Percentiles rank a stretch among this genome's conserved stretches.
Conservation (phyloP, 2,888 invertebrate species). For the Cataglyphis albicans region DNA sequence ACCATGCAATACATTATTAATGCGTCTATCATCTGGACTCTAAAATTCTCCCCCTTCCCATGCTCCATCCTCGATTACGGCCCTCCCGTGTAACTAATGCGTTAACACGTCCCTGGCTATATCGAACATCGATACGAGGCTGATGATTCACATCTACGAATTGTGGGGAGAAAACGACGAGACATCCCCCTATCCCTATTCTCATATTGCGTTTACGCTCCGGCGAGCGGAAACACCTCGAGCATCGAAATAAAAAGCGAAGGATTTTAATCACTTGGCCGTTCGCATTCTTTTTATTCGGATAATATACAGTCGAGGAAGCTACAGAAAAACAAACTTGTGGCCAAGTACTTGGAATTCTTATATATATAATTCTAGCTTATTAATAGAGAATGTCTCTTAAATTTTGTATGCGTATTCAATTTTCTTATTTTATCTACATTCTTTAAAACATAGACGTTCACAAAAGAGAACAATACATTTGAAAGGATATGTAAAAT, state of each 20-base stretch:
- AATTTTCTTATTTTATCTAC: not conserved
- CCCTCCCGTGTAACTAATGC: not conserved
- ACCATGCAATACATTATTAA: not conserved
- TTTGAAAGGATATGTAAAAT: not conserved
- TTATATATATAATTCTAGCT: not conserved
- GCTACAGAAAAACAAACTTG: not conserved
- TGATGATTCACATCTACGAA: slow-evolving; percentile 45
- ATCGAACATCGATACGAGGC: slow-evolving; percentile 54
- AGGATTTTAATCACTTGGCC: slow-evolving; percentile 54
- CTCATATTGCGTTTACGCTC: slow-evolving; percentile 47
- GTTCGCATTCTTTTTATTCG: slow-evolving; percentile 11
- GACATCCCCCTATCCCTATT: slow-evolving; percentile 22
- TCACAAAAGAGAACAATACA: not conserved
- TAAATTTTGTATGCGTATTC: not conserved
- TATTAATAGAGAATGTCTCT: not conserved
- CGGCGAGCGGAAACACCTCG: slow-evolving; percentile 39
- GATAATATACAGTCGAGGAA: not conserved
- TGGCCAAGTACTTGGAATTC: not conserved
- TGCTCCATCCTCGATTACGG: not conserved
- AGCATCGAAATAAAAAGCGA: slow-evolving; percentile 48
- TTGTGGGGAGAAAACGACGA: slow-evolving; percentile 18
- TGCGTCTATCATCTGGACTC: not conserved
- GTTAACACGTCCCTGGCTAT: slow-evolving; percentile 27
- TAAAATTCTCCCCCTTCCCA: not conserved
- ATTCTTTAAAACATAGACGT: not conserved